A percentile compares a stretch with the other conserved stretches of the same genome.
Conservation (phyloP, 2,797 vertebrate species). For the Malacoraja senta region DNA sequence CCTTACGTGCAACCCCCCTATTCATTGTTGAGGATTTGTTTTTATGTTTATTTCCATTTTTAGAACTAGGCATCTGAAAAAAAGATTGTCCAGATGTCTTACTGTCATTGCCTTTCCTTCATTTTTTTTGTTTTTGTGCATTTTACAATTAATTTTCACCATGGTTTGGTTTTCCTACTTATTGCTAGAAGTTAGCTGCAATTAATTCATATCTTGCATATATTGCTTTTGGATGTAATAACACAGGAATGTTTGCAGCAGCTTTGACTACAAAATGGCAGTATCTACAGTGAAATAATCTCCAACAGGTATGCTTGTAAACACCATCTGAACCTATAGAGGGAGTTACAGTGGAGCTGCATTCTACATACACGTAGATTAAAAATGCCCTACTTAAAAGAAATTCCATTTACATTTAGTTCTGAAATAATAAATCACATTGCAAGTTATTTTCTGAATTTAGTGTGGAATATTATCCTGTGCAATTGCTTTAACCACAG, state of each 20-base stretch:
- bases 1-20: too few relatives aligned
- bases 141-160: not conserved
- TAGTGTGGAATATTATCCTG: not conserved
- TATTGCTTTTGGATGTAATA: not conserved
- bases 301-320: conserved; percentile 52
- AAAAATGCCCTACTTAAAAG: not conserved
- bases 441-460: not conserved
- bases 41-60: not conserved
- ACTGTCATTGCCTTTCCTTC: not conserved
- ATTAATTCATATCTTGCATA: not conserved
- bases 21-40: not conserved
- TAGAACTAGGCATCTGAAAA: too few relatives aligned
- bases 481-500: not conserved
- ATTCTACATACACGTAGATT: not conserved
- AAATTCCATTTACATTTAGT: not conserved
- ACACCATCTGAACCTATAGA: conserved; percentile 50
- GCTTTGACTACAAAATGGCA: conserved; percentile 50
- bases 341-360: conserved; percentile 54
- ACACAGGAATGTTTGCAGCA: not conserved
- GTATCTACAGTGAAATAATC: conserved; percentile 47
- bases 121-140: not conserved
- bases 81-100: not conserved
- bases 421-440: not conserved
- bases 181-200: not conserved
- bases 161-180: not conserved